Base-by-base conservation (phyloP, 1,140 invertebrate species). In the Dryas iulia region DNA sequence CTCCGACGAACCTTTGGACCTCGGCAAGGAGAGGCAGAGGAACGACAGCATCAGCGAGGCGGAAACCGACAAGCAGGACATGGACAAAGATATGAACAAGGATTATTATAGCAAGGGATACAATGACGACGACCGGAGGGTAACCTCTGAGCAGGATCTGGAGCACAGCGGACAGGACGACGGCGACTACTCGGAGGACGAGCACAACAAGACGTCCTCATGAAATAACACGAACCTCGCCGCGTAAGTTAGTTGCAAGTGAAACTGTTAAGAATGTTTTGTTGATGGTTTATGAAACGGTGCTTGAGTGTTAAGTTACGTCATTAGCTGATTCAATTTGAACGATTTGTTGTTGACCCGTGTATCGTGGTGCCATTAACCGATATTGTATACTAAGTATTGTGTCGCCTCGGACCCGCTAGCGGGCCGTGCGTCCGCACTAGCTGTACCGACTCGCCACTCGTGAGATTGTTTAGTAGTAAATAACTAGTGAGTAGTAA, bases 361-460 rank as follows among this genome's bases (percentile, higher is more conserved):
- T 89, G 85, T 86, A 82, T 90, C 84, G 77, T 84, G 84, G 89
- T 90, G 89, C 89, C 89, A 89, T 89, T 84, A 79, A 81, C 76
- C 65, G 68, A 81, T 78, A 85, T 83, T 83, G 76, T 87, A 47
- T 47, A 47, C 39, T 47, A 83, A 77, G 83, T 81, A 81, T 74
- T 74, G 70, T 62, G 74, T 72, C 66, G 74, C 65, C 68, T 56
- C 39, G 69, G 59, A 65, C 74, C 72, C 72, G 73, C n/a, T 77
- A 77, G 76, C 64, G 74, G 65, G 71, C 72, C 78, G 83, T 76
- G 77, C 77, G 74, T 75, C 77, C 81, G 78, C 78, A 61, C 74
- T 78, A 76, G 76, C 71, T 73, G 71, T 66, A 69, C 74, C 73
- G 79, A 83, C 81, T 82, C 81, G 80, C 79, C 80, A 80, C 80